phyloP scores from a whole-genome alignment of 1,140 invertebrate genomes.

The Matsumurasca onukii region DNA sequence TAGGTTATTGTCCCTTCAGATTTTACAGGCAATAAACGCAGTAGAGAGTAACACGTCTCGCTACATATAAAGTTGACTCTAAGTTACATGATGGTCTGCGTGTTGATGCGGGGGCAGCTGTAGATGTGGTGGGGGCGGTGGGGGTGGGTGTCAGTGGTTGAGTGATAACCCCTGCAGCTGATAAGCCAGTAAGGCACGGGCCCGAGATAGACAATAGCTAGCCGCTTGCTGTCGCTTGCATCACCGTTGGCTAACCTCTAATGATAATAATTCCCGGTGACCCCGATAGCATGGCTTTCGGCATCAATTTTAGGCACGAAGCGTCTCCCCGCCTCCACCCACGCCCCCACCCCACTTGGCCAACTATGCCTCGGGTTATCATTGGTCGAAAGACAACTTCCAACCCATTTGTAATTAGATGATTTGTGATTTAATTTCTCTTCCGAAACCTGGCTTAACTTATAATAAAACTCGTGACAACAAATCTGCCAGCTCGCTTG shows the following conservation, averaged over 20 bases:
- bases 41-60: too few species aligned
- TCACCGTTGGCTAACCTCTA: slow-evolving; percentile 25
- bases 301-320: slow-evolving; percentile 24
- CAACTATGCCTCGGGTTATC: not conserved
- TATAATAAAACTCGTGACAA: not conserved
- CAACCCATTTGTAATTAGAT: slow-evolving; percentile 8
- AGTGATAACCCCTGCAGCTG: slow-evolving; percentile 7
- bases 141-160: not conserved
- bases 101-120: too few species aligned
- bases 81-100: too few species aligned
- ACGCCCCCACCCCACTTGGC: not conserved
- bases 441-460: slow-evolving; percentile 15
- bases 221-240: too few species aligned
- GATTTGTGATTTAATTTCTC: slow-evolving; percentile 14
- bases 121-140: too few species aligned
- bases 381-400: not conserved
- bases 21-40: too few species aligned
- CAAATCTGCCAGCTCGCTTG: not conserved
- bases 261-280: slow-evolving; percentile 26
- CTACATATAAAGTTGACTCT: too few species aligned
- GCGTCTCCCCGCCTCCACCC: not conserved
- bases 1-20: too few species aligned
- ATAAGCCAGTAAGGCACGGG: not conserved
- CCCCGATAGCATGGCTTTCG: slow-evolving; percentile 25
- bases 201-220: slow-evolving; percentile 19